phyloP scores from a whole-genome alignment of 2,888 invertebrate genomes.

The Cheilosia impressa region DNA sequence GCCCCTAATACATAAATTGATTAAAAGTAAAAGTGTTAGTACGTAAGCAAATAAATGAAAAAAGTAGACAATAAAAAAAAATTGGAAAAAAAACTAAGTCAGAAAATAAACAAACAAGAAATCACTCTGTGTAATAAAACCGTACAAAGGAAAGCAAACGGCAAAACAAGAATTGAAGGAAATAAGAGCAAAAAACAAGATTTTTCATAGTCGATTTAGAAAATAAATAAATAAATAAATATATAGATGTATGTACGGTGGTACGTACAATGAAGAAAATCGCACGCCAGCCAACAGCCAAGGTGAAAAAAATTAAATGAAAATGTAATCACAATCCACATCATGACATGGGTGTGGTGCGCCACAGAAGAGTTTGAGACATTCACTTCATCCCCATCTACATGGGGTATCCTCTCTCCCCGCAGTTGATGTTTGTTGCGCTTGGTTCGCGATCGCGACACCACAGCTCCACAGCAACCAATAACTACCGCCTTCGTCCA shows the following conservation, averaged over 20 bases:
- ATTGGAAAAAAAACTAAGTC: conserved; percentile 25
- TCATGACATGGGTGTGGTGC: conserved; percentile 75
- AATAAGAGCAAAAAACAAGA: conserved; percentile 75
- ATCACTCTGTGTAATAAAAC: conserved; percentile 69
- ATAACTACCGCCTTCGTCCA: conserved; percentile 64
- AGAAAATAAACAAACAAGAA: conserved; percentile 74
- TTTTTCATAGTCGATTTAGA: conserved; percentile 74
- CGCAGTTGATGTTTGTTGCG: conserved; percentile 18
- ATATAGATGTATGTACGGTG: conserved; percentile 14
- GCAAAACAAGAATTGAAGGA: conserved; percentile 73
- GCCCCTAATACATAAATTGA: conserved; percentile 71
- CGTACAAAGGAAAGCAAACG: conserved; percentile 69
- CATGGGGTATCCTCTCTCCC: conserved; percentile 28
- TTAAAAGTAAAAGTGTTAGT: conserved; percentile 75
- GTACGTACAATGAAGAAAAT: conserved; percentile 71
- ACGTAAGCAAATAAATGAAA: conserved; percentile 70
- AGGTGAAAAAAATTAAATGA: conserved; percentile 76
- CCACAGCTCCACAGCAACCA: conserved; percentile 12
- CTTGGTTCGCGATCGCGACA: conserved; percentile 21
- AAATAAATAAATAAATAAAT: conserved; percentile 72
- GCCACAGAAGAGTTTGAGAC: conserved; percentile 73
- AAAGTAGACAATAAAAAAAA: conserved; percentile 31
- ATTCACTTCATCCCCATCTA: conserved; percentile 75
- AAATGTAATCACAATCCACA: conserved; percentile 75
- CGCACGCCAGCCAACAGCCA: conserved; percentile 75